phyloP scores from a whole-genome alignment of 2,888 invertebrate species.

The Chrysolina haemoptera region DNA sequence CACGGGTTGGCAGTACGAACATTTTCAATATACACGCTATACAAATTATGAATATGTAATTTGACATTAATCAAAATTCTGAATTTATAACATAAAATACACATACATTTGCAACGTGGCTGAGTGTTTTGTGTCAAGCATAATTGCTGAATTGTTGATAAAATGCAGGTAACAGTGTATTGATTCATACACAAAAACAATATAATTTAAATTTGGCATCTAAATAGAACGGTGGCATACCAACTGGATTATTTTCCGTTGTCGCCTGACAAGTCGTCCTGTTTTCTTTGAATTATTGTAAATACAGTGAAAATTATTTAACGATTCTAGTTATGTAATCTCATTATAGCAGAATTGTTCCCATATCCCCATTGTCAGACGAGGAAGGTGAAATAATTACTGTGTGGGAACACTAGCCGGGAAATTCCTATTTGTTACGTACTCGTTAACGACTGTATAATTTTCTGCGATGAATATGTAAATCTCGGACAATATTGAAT shows the following conservation, averaged over 20 bases:
- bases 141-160: conserved; percentile 7
- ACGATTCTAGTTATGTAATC: conserved; percentile 31
- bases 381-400: conserved; percentile 32
- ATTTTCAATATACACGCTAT: no score
- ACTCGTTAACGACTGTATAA: conserved; percentile 20
- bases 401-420: conserved; percentile 17
- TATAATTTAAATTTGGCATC: background rate
- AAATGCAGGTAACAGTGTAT: background rate
- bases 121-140: background rate
- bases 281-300: conserved; percentile 29
- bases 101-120: background rate
- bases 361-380: conserved; percentile 28
- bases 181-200: background rate
- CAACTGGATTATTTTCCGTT: background rate
- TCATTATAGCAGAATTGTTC: background rate
- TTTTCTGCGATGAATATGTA: conserved; percentile 20
- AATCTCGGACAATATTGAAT: conserved; percentile 18
- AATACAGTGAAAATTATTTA: conserved; percentile 31
- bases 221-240: background rate
- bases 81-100: background rate
- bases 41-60: background rate
- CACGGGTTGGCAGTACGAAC: no score
- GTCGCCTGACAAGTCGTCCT: background rate
- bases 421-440: conserved; percentile 20
- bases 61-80: background rate